A percentile compares a stretch with the other conserved stretches of the same genome.
Conservation (phyloP, 2,888 invertebrate species). For the Chorisops tibialis region DNA sequence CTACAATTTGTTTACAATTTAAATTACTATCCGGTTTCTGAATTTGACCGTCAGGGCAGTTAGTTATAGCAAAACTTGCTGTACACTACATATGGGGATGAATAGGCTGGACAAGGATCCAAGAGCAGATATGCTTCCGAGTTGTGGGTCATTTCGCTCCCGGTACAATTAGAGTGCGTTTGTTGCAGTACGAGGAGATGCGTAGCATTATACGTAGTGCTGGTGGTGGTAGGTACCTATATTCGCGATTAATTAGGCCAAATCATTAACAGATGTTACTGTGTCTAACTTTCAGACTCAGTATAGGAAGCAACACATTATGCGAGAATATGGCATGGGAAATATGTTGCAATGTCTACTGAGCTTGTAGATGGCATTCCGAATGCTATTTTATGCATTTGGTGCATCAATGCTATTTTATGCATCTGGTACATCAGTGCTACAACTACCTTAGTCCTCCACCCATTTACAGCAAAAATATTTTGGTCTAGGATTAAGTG, state of each 20-base stretch:
- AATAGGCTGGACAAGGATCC: background rate
- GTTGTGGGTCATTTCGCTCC: conserved; percentile 13
- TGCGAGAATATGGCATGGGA: background rate
- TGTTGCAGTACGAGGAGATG: background rate
- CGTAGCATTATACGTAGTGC: no score
- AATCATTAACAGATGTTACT: conserved; percentile 54
- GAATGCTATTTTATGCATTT: conserved; percentile 19
- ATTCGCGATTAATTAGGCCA: conserved; percentile 52
- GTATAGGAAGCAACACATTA: conserved; percentile 4
- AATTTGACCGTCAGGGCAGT: background rate
- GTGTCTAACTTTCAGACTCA: conserved; percentile 8
- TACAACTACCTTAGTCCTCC: no score
- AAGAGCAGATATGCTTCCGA: background rate
- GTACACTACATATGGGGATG: background rate
- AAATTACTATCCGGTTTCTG: conserved; percentile 22
- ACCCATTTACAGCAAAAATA: no score
- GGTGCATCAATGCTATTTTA: conserved; percentile 12
- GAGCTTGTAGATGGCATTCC: conserved; percentile 1
- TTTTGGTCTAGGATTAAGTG: no score
- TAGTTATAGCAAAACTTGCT: background rate
- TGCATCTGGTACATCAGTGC: conserved; percentile 1
- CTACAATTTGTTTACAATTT: conserved; percentile 33
- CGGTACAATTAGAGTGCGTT: background rate
- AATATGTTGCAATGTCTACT: background rate
- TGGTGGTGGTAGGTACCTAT: background rate